A percentile compares a stretch with the other conserved stretches of the same genome.
phyloP scores from a whole-genome alignment of 2,888 invertebrate species.

The Pristionchus maxplancki region DNA sequence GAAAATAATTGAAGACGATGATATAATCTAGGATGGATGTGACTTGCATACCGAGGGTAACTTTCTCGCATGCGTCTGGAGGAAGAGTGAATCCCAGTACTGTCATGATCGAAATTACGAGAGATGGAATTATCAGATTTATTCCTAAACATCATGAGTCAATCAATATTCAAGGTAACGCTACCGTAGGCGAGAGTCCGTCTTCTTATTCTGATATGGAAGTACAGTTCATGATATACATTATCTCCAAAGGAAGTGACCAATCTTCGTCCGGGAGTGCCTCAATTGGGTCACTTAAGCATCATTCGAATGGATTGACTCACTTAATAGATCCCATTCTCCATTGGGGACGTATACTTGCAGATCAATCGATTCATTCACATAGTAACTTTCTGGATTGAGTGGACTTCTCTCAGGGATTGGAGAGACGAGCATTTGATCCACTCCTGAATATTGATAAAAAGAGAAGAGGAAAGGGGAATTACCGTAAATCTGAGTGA shows the following conservation, averaged over 20 bases:
- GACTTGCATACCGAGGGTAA: constrained; percentile 56
- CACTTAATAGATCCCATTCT: constrained; percentile 66
- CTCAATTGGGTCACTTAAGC: constrained; percentile 32
- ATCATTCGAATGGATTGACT: neutral
- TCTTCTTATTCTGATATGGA: constrained; percentile 64
- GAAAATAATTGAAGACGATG: neutral
- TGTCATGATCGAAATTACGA: constrained; percentile 69
- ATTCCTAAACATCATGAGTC: constrained; percentile 53
- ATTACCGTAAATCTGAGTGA: constrained; percentile 61
- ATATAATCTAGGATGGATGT: neutral
- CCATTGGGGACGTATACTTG: constrained; percentile 67
- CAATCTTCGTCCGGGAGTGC: constrained; percentile 64
- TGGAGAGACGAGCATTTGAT: constrained; percentile 55
- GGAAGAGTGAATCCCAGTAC: constrained; percentile 68
- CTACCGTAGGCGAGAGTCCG: constrained; percentile 64
- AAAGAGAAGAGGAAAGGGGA: neutral
- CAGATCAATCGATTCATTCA: constrained; percentile 67
- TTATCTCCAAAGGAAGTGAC: constrained; percentile 62
- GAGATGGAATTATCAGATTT: constrained; percentile 66
- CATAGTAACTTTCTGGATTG: constrained; percentile 60
- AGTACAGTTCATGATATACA: constrained; percentile 67
- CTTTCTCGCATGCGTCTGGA: constrained; percentile 67
- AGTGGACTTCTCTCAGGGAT: constrained; percentile 54
- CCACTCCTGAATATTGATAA: constrained; percentile 58
- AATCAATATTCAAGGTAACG: neutral